These are phyloP conservation scores for Endotricha flammealis DNA, from an alignment of 2,888 invertebrate genomes.

Conservation along the genomic window DNA sequence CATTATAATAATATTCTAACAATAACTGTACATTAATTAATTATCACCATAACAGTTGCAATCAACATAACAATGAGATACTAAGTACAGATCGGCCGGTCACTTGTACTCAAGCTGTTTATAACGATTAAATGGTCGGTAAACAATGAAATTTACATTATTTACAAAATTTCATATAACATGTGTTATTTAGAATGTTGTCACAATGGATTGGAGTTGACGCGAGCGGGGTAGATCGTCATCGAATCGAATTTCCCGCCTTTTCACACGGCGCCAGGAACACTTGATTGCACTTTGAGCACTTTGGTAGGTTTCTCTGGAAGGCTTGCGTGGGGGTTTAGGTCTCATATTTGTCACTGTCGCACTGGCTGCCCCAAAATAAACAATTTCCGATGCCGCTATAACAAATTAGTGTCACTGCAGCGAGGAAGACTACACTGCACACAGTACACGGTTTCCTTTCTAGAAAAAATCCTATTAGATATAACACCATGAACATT, in stretches of 20 bases:
- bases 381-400: constrained; percentile 97
- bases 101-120: constrained; percentile 30
- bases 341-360: constrained; percentile 80
- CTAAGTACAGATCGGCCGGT: constrained; percentile 60
- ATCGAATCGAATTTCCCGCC: constrained; percentile 28
- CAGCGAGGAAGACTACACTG: constrained; percentile 94
- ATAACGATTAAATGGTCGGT: constrained; percentile 23
- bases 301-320: constrained; percentile 41
- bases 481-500: constrained; percentile 97
- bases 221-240: constrained; percentile 8
- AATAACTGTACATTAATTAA: constrained; percentile 56
- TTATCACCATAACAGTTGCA: constrained; percentile 41
- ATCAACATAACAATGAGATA: constrained; percentile 48
- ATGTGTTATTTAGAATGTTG: too few species aligned
- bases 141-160: constrained; percentile 38
- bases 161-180: constrained; percentile 60
- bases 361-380: constrained; percentile 92
- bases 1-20: constrained; percentile 40
- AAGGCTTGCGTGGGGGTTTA: constrained; percentile 36
- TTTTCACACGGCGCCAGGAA: constrained; percentile 29
- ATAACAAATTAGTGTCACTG: constrained; percentile 96
- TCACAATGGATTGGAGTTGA: not conserved
- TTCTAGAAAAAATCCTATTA: constrained; percentile 97
- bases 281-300: constrained; percentile 55
- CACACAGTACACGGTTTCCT: constrained; percentile 98